Conservation (phyloP, 2,113 vertebrate species). For the Charadrius vociferus region DNA sequence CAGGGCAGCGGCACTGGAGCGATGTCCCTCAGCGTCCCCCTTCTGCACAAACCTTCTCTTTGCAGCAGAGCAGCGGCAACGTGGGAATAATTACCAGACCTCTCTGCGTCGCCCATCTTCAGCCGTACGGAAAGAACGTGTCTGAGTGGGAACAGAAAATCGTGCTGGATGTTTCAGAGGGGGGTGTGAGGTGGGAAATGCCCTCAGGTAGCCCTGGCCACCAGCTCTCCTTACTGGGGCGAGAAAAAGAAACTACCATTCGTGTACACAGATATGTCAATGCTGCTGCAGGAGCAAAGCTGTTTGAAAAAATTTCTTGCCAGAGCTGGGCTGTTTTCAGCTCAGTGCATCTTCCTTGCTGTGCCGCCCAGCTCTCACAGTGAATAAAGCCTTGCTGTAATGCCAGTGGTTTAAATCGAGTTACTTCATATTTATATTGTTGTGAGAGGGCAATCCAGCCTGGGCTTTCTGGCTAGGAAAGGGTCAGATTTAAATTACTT, state of each 20-base stretch:
- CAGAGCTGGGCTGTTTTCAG: not conserved
- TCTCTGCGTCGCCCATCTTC: not conserved
- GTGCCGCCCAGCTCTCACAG: not conserved
- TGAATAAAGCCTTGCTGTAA: not conserved
- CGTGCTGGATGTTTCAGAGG: not conserved
- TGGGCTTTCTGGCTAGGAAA: not conserved
- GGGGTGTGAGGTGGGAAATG: not conserved
- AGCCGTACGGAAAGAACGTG: accelerated
- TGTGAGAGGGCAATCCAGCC: not conserved
- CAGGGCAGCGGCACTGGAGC: not conserved
- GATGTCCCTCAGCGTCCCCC: no score
- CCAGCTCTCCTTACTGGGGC: not conserved
- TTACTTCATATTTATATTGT: not conserved
- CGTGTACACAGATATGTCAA: not conserved
- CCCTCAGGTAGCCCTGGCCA: not conserved
- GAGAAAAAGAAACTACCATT: not conserved
- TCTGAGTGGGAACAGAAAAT: not conserved
- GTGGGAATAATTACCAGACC: not conserved
- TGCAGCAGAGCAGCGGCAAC: not conserved
- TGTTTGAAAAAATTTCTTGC: not conserved
- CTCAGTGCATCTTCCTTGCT: not conserved
- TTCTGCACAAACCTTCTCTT: not conserved
- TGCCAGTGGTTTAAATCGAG: not conserved
- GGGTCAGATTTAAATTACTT: not conserved
- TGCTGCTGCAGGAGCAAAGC: not conserved